Evolutionary conservation across 1,140 invertebrate species (phyloP).

Genomic region (Drosophila lacteicornis): DNA sequence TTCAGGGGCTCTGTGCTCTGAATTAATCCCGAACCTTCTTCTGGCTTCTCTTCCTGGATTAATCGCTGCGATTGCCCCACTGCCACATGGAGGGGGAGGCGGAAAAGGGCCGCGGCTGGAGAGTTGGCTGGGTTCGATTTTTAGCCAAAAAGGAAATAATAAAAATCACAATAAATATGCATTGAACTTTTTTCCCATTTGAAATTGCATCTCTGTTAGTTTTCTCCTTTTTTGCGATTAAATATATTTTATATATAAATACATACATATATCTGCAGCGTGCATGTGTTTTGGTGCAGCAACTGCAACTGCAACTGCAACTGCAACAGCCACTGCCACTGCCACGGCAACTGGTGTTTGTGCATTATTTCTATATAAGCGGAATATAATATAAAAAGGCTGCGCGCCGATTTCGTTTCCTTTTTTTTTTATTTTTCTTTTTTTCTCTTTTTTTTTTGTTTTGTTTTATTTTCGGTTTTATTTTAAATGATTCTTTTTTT

Average conservation of each 20-base stretch:
- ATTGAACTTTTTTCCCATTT: constrained; percentile 50
- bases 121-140: constrained; percentile 18
- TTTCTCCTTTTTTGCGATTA: constrained; percentile 27
- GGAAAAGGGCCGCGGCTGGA: no score
- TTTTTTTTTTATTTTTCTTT: not conserved
- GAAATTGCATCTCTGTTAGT: constrained; percentile 48
- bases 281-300: constrained; percentile 1
- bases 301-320: constrained; percentile 12
- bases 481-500: constrained; percentile 19
- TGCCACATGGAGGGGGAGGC: not conserved
- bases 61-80: constrained; percentile 4
- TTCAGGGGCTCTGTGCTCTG: no score
- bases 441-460: constrained; percentile 25
- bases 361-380: constrained; percentile 68
- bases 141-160: constrained; percentile 60
- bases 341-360: constrained; percentile 79
- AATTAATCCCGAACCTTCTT: no score
- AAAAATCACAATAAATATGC: constrained; percentile 49
- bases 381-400: constrained; percentile 62
- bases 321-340: constrained; percentile 35
- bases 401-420: constrained; percentile 36
- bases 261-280: not conserved
- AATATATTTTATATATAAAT: constrained; percentile 28
- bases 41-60: not conserved
- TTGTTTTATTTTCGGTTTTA: constrained; percentile 38